A percentile compares a stretch with the other conserved stretches of the same genome.
Conservation (phyloP, 2,797 vertebrate genomes). For the Rhyacichthys aspro region DNA sequence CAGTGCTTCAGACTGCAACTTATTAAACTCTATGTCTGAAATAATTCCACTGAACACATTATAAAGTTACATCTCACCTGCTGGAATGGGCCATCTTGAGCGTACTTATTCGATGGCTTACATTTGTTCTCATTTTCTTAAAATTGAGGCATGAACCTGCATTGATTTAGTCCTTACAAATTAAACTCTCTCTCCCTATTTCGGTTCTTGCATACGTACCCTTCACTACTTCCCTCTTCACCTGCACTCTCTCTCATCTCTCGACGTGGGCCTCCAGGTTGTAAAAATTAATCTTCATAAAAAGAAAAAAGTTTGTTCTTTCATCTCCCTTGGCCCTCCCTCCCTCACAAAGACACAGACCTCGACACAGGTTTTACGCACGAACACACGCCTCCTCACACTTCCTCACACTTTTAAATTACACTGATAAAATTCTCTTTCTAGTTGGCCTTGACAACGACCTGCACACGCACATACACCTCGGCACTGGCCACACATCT, state of each 20-base stretch:
- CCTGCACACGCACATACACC: conserved; percentile 52
- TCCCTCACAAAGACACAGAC: conserved; percentile 39
- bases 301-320: conserved; percentile 55
- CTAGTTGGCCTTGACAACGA: conserved; percentile 69
- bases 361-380: conserved; percentile 1
- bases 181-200: conserved; percentile 6
- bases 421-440: conserved; percentile 75
- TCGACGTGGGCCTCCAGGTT: conserved; percentile 54
- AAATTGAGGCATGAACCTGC: conserved; percentile 8
- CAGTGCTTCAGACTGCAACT: too few relatives aligned
- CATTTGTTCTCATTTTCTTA: conserved; percentile 6
- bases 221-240: conserved; percentile 18
- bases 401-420: conserved; percentile 61
- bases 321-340: conserved; percentile 59
- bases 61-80: neutral
- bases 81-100: neutral
- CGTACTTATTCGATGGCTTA: neutral
- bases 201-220: conserved; percentile 7
- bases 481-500: conserved; percentile 41
- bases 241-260: conserved; percentile 20
- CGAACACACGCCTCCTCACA: conserved; percentile 19
- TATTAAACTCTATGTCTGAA: too few relatives aligned
- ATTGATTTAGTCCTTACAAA: neutral
- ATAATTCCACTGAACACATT: neutral
- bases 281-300: conserved; percentile 72